These are phyloP conservation scores for Butorides virescens DNA, from an alignment of 2,113 vertebrate species.

Conservation along the genomic window DNA sequence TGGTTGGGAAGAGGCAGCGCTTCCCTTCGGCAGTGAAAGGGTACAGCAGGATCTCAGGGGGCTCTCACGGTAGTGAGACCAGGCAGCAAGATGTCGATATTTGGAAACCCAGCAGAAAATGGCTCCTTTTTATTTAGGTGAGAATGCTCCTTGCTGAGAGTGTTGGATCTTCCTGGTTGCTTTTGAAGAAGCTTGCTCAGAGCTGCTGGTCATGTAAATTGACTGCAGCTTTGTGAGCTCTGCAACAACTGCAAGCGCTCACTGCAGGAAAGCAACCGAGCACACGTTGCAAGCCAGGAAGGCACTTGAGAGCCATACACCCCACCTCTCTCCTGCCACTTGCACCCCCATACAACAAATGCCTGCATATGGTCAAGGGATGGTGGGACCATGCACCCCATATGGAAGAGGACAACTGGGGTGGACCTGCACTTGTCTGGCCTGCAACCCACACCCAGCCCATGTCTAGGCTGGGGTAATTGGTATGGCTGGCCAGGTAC, in stretches of 20 bases:
- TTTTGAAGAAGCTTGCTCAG: constrained; percentile 14
- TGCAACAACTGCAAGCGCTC: background rate
- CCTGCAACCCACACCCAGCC: background rate
- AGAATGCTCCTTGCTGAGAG: background rate
- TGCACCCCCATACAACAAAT: background rate
- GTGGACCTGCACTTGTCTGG: background rate
- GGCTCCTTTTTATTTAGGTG: background rate
- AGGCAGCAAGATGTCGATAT: background rate
- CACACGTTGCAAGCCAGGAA: background rate
- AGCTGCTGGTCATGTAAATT: background rate
- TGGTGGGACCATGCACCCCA: background rate
- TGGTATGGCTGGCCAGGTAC: background rate
- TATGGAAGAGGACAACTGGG: background rate
- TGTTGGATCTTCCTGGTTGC: background rate
- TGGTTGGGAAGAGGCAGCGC: background rate
- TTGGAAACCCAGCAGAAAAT: constrained; percentile 8
- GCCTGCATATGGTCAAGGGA: background rate
- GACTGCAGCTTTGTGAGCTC: background rate
- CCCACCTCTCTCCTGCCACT: background rate
- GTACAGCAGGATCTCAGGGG: background rate
- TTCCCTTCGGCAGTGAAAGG: background rate
- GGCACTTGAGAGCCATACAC: background rate
- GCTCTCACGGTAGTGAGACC: background rate
- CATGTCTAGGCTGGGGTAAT: background rate
- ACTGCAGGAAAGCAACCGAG: background rate